Conservation (phyloP, 2,888 invertebrate species). For the Netelia fuscicornis region DNA sequence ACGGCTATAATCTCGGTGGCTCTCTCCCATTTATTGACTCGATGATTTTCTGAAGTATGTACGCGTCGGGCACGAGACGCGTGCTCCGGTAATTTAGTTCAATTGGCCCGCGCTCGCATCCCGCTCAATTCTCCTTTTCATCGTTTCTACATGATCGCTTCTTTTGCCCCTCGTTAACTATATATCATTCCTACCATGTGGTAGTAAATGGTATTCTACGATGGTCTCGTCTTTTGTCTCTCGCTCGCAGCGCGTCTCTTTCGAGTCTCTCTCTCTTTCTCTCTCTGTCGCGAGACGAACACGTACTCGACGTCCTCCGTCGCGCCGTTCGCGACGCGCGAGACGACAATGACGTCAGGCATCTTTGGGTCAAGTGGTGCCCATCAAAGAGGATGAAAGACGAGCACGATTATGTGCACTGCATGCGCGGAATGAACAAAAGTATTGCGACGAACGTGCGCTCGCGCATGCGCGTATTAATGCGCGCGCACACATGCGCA, state of each 20-base stretch:
- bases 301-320: constrained; percentile 13
- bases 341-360: constrained; percentile 74
- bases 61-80: constrained; percentile 68
- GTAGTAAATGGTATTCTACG: constrained; percentile 29
- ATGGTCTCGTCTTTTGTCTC: constrained; percentile 2
- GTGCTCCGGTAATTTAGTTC: constrained; percentile 78
- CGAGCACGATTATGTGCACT: constrained; percentile 59
- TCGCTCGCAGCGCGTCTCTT: not conserved
- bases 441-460: constrained; percentile 21
- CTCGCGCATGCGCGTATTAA: not conserved
- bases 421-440: constrained; percentile 59
- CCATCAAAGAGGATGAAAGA: constrained; percentile 73
- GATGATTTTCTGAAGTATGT: constrained; percentile 75
- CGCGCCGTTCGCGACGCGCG: constrained; percentile 15
- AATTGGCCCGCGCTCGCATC: constrained; percentile 79
- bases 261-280: not conserved
- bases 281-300: constrained; percentile 31
- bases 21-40: constrained; percentile 67
- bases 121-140: constrained; percentile 74
- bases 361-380: constrained; percentile 76
- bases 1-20: constrained; percentile 53
- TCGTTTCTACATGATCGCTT: constrained; percentile 57
- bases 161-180: constrained; percentile 8
- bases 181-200: constrained; percentile 15
- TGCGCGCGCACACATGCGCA: not conserved